Evolutionary conservation across 2,888 invertebrate genomes (phyloP).

Genomic region (Eristalinus aeneus): DNA sequence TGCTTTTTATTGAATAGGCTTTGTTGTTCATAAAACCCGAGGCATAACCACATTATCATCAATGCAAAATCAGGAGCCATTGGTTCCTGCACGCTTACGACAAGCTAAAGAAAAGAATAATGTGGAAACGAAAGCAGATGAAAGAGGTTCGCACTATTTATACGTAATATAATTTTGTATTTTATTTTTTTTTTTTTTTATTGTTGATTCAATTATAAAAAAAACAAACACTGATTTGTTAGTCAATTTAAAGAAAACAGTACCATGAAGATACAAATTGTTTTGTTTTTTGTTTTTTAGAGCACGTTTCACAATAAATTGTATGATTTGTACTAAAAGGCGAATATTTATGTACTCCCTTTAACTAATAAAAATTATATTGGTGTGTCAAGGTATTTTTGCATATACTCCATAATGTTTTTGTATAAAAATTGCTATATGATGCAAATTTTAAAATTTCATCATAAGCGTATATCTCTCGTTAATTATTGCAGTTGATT

Average conservation of each 20-base stretch:
- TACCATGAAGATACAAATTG: not conserved
- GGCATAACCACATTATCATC: conserved; percentile 90
- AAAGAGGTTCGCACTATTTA: conserved; percentile 82
- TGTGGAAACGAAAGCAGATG: conserved; percentile 86
- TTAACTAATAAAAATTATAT: not conserved
- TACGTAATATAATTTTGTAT: conserved; percentile 54
- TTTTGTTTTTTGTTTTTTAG: not conserved
- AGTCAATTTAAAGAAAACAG: conserved; percentile 15
- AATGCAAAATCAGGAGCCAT: conserved; percentile 82
- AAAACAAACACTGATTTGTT: conserved; percentile 25
- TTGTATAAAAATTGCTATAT: no score
- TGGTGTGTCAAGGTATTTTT: no score
- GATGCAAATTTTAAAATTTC: no score
- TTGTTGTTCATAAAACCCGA: conserved; percentile 90
- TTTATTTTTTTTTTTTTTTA: conserved; percentile 28
- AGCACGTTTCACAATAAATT: conserved; percentile 13
- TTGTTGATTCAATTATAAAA: conserved; percentile 7
- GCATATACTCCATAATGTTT: no score
- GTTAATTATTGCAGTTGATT: no score
- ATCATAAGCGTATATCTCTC: no score
- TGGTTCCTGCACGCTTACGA: conserved; percentile 83
- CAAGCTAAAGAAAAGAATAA: conserved; percentile 85
- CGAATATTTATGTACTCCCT: not conserved
- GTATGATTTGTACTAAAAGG: not conserved
- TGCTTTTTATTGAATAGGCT: conserved; percentile 78